phyloP scores from a whole-genome alignment of 2,888 invertebrate genomes.

The Abrostola tripartita region DNA sequence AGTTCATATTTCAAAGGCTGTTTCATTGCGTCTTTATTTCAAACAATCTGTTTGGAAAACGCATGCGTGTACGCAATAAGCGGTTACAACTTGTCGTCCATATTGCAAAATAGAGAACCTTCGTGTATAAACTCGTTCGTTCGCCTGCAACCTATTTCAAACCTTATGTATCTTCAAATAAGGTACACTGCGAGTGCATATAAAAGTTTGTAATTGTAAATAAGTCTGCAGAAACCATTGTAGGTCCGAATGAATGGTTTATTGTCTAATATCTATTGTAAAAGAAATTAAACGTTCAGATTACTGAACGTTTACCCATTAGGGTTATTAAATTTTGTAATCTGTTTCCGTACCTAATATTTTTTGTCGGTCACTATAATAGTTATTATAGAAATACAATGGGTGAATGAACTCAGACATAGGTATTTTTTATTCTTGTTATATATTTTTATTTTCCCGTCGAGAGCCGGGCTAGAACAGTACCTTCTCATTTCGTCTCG shows the following conservation, averaged over 20 bases:
- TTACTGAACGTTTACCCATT: too few relatives aligned
- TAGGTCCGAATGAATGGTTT: conserved; percentile 24
- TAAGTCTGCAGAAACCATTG: conserved; percentile 21
- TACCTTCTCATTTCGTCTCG: too few relatives aligned
- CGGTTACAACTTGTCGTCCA: conserved; percentile 54
- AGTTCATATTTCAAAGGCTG: conserved; percentile 9
- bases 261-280: conserved; percentile 24
- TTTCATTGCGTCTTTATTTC: conserved; percentile 24
- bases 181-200: not conserved
- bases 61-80: conserved; percentile 58
- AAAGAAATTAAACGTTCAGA: conserved; percentile 8
- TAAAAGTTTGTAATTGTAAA: not conserved
- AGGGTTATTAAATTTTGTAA: conserved; percentile 9
- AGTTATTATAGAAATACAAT: not conserved
- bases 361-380: not conserved
- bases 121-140: conserved; percentile 10
- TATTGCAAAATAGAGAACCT: conserved; percentile 44
- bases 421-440: too few relatives aligned
- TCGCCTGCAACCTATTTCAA: conserved; percentile 8
- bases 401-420: not conserved
- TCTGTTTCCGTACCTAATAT: not conserved
- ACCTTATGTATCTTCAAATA: not conserved
- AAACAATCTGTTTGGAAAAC: conserved; percentile 48
- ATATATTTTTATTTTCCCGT: too few relatives aligned
- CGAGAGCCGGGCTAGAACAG: too few relatives aligned